These are phyloP conservation scores for Caenorhabditis parvicauda DNA, from an alignment of 2,888 invertebrate species.

Conservation along the genomic window DNA sequence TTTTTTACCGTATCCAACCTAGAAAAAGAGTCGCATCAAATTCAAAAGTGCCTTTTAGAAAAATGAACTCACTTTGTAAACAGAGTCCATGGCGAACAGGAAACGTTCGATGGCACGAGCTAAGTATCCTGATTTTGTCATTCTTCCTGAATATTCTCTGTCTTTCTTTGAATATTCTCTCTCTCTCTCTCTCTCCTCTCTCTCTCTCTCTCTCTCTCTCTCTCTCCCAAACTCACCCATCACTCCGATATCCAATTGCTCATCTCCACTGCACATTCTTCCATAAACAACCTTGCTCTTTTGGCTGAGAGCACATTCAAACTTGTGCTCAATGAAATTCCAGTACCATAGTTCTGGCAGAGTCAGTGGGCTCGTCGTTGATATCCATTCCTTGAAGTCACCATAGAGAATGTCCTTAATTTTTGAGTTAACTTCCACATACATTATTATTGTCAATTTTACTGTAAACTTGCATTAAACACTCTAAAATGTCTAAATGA, in stretches of 20 bases:
- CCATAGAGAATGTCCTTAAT: slow-evolving; percentile 41
- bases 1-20: neutral
- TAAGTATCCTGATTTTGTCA: slow-evolving; percentile 57
- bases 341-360: slow-evolving; percentile 57
- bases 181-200: neutral
- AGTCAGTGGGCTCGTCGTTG: slow-evolving; percentile 52
- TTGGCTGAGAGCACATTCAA: slow-evolving; percentile 53
- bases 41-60: neutral
- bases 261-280: slow-evolving; percentile 58
- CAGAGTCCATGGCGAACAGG: slow-evolving; percentile 52
- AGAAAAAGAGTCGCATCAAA: neutral
- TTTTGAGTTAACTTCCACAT: too few species aligned
- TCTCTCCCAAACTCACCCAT: slow-evolving; percentile 24
- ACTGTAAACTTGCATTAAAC: too few species aligned
- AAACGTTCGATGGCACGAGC: slow-evolving; percentile 52
- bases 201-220: neutral
- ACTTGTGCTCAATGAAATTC: slow-evolving; percentile 38
- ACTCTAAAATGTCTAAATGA: too few species aligned
- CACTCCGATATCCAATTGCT: slow-evolving; percentile 44
- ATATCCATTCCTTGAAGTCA: slow-evolving; percentile 56
- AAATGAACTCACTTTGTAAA: slow-evolving; percentile 30
- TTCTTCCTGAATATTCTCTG: slow-evolving; percentile 33
- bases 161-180: neutral
- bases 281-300: slow-evolving; percentile 49
- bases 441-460: too few species aligned